Percentiles rank a stretch among this genome's conserved stretches.
Evolutionary conservation across 2,888 invertebrate genomes (phyloP).

Genomic region (Pristionchus arcanus): DNA sequence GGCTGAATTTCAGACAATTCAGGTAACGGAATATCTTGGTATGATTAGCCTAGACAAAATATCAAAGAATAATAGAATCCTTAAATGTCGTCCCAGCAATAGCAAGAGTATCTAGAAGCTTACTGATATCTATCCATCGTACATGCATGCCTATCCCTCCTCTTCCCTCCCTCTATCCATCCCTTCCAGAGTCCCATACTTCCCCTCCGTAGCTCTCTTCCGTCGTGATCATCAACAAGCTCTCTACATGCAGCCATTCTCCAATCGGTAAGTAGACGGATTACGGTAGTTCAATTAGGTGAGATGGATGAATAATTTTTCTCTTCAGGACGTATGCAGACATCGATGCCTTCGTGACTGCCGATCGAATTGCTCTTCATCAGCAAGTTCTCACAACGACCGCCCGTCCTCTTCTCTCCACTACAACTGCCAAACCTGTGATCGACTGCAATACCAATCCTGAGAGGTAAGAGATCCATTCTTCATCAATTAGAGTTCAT

Average conservation of each 20-base stretch:
- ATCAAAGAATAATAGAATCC: neutral
- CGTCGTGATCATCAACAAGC: constrained; percentile 77
- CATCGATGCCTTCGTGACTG: constrained; percentile 62
- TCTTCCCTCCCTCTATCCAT: neutral
- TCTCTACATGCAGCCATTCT: constrained; percentile 75
- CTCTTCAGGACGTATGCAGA: constrained; percentile 61
- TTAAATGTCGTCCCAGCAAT: neutral
- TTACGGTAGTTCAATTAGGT: neutral
- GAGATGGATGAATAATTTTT: neutral
- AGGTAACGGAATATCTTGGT: neutral
- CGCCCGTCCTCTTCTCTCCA: constrained; percentile 59
- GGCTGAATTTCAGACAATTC: neutral
- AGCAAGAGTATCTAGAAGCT: neutral
- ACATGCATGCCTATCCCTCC: neutral
- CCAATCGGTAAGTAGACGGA: neutral
- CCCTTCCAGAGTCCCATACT: constrained; percentile 63
- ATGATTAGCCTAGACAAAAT: neutral
- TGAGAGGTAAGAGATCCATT: constrained; percentile 62
- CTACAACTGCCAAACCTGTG: constrained; percentile 69
- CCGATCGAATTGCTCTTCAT: constrained; percentile 35
- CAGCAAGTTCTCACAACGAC: constrained; percentile 61
- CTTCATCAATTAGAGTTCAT: neutral
- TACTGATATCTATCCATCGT: neutral
- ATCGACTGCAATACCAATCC: constrained; percentile 74
- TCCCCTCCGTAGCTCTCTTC: constrained; percentile 77